phyloP scores from a whole-genome alignment of 2,888 invertebrate genomes.

The Parnassius orleans region DNA sequence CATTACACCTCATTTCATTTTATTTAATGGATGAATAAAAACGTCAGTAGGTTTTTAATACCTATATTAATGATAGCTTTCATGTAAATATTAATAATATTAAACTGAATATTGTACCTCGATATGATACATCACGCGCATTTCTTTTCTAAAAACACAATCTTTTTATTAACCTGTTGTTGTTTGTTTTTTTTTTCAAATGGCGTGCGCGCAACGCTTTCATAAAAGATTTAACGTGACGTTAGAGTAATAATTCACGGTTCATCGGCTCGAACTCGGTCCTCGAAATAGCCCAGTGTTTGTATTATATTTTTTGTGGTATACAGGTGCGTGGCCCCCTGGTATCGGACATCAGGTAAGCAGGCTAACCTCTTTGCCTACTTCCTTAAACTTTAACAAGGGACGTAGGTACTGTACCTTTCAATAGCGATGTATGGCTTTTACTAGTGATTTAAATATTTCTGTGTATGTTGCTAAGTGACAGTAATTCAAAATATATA shows the following conservation, averaged over 20 bases:
- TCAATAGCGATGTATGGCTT: neutral
- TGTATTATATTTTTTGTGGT: slow-evolving; percentile 64
- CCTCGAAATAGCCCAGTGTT: slow-evolving; percentile 40
- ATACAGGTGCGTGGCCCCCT: slow-evolving; percentile 23
- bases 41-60: too few relatives aligned
- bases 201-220: slow-evolving; percentile 10
- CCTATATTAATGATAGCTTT: too few relatives aligned
- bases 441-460: neutral
- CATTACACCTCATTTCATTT: too few relatives aligned
- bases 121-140: too few relatives aligned
- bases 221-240: slow-evolving; percentile 38
- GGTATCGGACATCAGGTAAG: slow-evolving; percentile 53
- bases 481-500: neutral
- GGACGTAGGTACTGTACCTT: neutral
- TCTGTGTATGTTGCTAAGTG: neutral
- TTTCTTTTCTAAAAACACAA: slow-evolving; percentile 3
- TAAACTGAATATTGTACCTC: too few relatives aligned
- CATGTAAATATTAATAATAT: too few relatives aligned
- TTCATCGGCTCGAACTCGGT: slow-evolving; percentile 47
- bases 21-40: too few relatives aligned
- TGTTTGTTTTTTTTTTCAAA: slow-evolving; percentile 1
- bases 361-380: slow-evolving; percentile 46
- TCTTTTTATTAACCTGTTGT: neutral
- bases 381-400: slow-evolving; percentile 6
- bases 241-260: slow-evolving; percentile 53